A percentile compares a stretch with the other conserved stretches of the same genome.
Conservation (phyloP, 2,888 invertebrate species). For the Sericinus montela region DNA sequence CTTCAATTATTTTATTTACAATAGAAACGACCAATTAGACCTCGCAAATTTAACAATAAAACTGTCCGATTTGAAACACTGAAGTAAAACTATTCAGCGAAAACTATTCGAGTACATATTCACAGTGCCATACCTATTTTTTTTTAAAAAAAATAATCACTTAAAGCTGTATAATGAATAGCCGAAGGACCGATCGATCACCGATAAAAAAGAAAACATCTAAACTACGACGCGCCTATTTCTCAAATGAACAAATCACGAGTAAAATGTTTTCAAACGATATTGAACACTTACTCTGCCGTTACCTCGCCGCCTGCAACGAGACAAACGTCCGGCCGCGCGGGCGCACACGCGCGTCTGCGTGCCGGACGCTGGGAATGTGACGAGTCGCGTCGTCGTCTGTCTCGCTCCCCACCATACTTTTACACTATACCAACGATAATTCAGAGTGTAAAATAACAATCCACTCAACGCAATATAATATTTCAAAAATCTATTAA, state of each 20-base stretch:
- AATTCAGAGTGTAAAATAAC: slow-evolving; percentile 20
- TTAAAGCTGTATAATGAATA: slow-evolving; percentile 55
- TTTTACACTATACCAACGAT: slow-evolving; percentile 32
- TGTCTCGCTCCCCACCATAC: slow-evolving; percentile 19
- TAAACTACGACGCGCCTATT: slow-evolving; percentile 51
- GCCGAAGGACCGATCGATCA: slow-evolving; percentile 47
- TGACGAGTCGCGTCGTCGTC: slow-evolving; percentile 28
- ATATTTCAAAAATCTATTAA: slow-evolving; percentile 1
- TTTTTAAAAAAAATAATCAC: slow-evolving; percentile 53
- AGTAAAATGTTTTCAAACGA: slow-evolving; percentile 58
- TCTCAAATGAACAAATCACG: slow-evolving; percentile 53
- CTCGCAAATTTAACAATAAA: slow-evolving; percentile 45
- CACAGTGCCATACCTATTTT: slow-evolving; percentile 54
- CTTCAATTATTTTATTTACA: slow-evolving; percentile 69
- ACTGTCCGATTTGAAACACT: slow-evolving; percentile 33
- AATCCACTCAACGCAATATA: slow-evolving; percentile 11
- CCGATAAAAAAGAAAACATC: slow-evolving; percentile 46
- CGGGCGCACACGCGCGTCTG: no score
- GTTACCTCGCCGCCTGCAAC: slow-evolving; percentile 26
- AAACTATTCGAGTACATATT: slow-evolving; percentile 77
- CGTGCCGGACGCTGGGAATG: slow-evolving; percentile 31
- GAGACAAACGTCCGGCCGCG: slow-evolving; percentile 22
- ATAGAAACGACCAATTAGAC: slow-evolving; percentile 41
- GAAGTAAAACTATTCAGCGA: slow-evolving; percentile 51
- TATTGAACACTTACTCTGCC: slow-evolving; percentile 59